Base-by-base conservation (phyloP, 2,113 vertebrate genomes). In the Malurus cyaneus region DNA sequence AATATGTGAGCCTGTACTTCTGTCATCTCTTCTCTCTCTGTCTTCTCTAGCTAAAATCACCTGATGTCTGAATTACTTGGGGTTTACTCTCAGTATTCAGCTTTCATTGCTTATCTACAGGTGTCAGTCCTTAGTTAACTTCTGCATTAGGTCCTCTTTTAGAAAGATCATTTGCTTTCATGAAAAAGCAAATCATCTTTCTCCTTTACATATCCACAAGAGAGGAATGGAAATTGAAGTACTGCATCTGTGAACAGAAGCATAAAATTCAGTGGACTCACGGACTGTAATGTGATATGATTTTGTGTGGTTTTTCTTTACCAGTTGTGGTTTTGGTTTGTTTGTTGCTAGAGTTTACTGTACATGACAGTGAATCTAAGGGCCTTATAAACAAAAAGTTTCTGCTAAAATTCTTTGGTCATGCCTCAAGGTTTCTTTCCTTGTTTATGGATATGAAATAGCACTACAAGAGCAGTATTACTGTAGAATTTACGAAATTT, bases 351-450 rank as follows among this genome's bases (percentile, higher is more conserved):
- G 14, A 93, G 23, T 28, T 88, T 72, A 44, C 8, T 67, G 49
- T 92, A 85, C 6, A 5, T 56, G 53, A 85, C n/a, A 59, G 24
- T 62, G 57, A 92, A 85, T 79, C 1, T 16, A 80, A 96, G 59
- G 59, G 62, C 62, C 71, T 91, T 28, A 46, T 20, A 94, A 66
- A 95, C 28, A 93, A 89, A 71, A 89, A 86, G 62, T 59, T 84
- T 41, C 32, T 85, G 44, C 53, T 70, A 1, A 74, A 78, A 23
- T 71, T 67, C 53, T 74, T 89, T 50, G 41, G n/a, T 56, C 0
- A 0, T 41, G 15, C 17, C 69, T 86, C 4, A 12, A 56, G 18
- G 15, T 74, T 94, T 81, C 12, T 65, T 77, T 81, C 66, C 13
- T 3, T 73, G 42, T 23, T 86, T 78, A 32, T 39, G 17, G 24